Conservation (phyloP, 2,888 invertebrate species). For the Alsophila aescularia region DNA sequence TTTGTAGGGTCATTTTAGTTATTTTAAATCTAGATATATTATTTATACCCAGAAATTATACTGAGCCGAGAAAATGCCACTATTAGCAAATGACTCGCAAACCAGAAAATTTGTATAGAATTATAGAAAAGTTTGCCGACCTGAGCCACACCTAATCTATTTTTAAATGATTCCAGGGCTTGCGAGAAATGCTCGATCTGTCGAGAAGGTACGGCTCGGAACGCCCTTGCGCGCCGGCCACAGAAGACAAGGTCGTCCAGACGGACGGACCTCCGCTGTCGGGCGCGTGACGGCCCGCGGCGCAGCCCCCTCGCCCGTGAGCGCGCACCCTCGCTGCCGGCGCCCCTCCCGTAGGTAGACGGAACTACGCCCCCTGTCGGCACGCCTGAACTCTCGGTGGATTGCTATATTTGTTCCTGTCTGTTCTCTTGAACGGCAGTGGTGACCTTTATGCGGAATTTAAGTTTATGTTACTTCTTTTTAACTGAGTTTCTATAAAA, state of each 20-base stretch:
- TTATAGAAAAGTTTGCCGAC: too few species aligned
- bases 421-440: constrained; percentile 8
- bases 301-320: constrained; percentile 60
- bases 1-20: too few species aligned
- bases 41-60: too few species aligned
- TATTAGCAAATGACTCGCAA: too few species aligned
- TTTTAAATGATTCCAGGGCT: constrained; percentile 79
- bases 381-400: constrained; percentile 41
- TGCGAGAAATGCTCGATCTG: constrained; percentile 93
- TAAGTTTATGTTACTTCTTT: background rate
- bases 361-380: constrained; percentile 49
- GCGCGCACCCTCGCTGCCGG: constrained; percentile 31
- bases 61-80: too few species aligned
- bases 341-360: constrained; percentile 46
- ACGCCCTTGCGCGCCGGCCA: constrained; percentile 77
- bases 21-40: too few species aligned
- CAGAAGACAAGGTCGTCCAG: constrained; percentile 90
- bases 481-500: too few species aligned
- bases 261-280: constrained; percentile 84
- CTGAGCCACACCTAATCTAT: background rate
- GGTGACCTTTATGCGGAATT: background rate
- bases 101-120: too few species aligned
- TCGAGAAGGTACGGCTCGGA: constrained; percentile 89
- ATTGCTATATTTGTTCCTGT: constrained; percentile 22
- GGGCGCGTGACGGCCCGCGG: constrained; percentile 73